phyloP scores from a whole-genome alignment of 1,140 invertebrate species.

The Paraescarpia echinospica region DNA sequence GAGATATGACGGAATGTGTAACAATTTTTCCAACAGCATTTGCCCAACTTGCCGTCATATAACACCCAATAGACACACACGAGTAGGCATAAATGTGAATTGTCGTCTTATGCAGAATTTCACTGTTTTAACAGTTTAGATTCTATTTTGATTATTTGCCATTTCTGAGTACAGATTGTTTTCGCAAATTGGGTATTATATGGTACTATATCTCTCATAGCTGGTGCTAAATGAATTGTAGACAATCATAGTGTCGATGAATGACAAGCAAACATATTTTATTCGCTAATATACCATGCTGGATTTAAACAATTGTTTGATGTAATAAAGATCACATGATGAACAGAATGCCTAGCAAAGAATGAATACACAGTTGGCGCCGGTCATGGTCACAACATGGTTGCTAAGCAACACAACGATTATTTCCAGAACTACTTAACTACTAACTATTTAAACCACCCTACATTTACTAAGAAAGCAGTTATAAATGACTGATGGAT shows the following conservation, averaged over 20 bases:
- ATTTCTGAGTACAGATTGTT: neutral
- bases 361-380: neutral
- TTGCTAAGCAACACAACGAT: neutral
- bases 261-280: neutral
- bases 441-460: neutral
- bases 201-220: neutral
- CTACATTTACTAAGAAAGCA: neutral
- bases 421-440: neutral
- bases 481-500: neutral
- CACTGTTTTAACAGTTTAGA: neutral
- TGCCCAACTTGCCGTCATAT: neutral
- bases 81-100: neutral
- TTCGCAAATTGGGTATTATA: neutral
- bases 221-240: neutral
- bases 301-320: neutral
- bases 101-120: neutral
- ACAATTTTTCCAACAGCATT: neutral
- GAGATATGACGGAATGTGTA: neutral
- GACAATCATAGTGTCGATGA: neutral
- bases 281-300: neutral
- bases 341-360: neutral
- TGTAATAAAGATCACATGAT: neutral
- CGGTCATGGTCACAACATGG: neutral
- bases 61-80: neutral
- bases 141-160: neutral